Evolutionary conservation across 2,797 vertebrate species (phyloP).

Genomic region (Lophius americanus): DNA sequence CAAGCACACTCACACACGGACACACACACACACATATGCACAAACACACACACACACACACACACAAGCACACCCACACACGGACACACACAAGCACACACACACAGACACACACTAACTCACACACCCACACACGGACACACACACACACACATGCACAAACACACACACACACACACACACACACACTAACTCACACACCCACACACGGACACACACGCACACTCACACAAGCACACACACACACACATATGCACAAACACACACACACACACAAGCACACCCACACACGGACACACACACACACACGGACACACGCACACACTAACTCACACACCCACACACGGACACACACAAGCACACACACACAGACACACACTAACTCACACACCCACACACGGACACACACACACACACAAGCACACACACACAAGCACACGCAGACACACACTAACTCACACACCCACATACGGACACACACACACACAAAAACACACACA

Average conservation of each 20-base stretch:
- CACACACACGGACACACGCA: conserved; percentile 7
- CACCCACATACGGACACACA: too few species aligned
- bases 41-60: too few species aligned
- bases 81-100: too few species aligned
- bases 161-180: conserved; percentile 12
- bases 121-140: too few species aligned
- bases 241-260: conserved; percentile 10
- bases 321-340: too few species aligned
- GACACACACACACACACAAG: conserved; percentile 18
- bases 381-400: conserved; percentile 31
- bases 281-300: too few species aligned
- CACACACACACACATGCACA: conserved; percentile 10
- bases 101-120: too few species aligned
- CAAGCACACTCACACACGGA: too few species aligned
- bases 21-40: too few species aligned
- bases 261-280: too few species aligned
- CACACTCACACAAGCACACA: background rate
- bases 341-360: background rate
- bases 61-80: too few species aligned
- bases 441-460: conserved; percentile 18
- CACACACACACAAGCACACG: background rate
- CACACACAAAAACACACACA: conserved; percentile 11
- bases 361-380: conserved; percentile 20
- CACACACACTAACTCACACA: background rate
- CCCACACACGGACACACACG: conserved; percentile 12